Base-by-base conservation (phyloP, 2,797 vertebrate genomes). In the Sus cebifrons region DNA sequence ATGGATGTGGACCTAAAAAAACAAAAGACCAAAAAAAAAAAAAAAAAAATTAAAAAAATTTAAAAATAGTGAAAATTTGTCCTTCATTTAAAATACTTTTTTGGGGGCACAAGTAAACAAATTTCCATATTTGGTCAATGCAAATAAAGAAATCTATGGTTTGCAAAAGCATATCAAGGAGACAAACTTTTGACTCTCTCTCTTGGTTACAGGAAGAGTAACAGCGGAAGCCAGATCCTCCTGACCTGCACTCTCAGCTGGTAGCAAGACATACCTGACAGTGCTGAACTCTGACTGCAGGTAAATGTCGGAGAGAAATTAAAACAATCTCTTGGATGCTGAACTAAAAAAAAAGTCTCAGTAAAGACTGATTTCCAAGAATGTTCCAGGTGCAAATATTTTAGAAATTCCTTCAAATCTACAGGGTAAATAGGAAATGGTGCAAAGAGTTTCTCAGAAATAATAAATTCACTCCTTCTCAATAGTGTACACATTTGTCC, bases 331-430 rank as follows among this genome's bases (percentile, higher is more conserved):
- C 17, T 89, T 65, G 18, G 29, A 82, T 52, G 29, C 15, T 81
- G 25, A 93, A 68, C 14, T 91, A 36, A 36, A 89, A 29, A 8
- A 85, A 74, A 67, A 58, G 23, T 78, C 54, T 94, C 62, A 68
- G 7, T 84, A 67, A 89, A 95, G 81, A 56, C 15, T 54, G 49
- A 75, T 78, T 95, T 92, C 73, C 64, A 91, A 70, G 71, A 91
- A 67, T 56, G 18, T 84, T 89, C 15, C 13, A 29, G 25, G 32
- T 7, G 12, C 29, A 58, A 71, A 77, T 29, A 65, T 82, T 86
- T 97, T 20, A 85, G 60, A 86, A 86, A 84, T 81, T 40, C 52
- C 27, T 90, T 18, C 62, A 86, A 62, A 32, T 75, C 32, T 93
- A n/a, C 23, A 58, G 54, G 11, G 25, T 81, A 71, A 71, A 91